A percentile compares a stretch with the other conserved stretches of the same genome.
phyloP scores from a whole-genome alignment of 2,797 vertebrate species.

The Crenuchus spilurus region DNA sequence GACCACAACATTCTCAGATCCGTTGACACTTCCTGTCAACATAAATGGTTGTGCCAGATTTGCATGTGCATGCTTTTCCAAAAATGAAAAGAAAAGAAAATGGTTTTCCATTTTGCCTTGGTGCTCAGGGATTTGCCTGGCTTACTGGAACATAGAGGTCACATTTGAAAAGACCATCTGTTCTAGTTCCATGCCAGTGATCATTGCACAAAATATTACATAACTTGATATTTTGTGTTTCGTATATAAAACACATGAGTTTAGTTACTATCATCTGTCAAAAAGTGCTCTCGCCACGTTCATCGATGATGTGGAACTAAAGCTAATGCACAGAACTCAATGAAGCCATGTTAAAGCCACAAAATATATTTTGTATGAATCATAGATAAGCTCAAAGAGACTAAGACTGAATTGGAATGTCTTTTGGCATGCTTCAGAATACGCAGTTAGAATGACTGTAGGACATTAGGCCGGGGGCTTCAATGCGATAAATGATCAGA shows the following conservation, averaged over 20 bases:
- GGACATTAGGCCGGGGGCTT: constrained; percentile 50
- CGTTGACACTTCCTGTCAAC: neutral
- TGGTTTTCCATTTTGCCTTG: constrained; percentile 2
- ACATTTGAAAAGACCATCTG: neutral
- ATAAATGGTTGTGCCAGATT: neutral
- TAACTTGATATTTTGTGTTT: constrained; percentile 1
- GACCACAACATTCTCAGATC: constrained; percentile 8
- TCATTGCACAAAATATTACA: constrained; percentile 8
- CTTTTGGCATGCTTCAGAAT: constrained; percentile 35
- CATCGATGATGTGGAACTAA: neutral
- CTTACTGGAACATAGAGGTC: constrained; percentile 18
- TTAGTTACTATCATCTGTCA: constrained; percentile 18
- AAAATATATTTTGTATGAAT: constrained; percentile 26
- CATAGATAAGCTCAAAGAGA: constrained; percentile 32
- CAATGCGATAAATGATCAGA: constrained; percentile 53
- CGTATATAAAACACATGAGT: neutral
- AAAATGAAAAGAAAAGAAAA: constrained; percentile 6
- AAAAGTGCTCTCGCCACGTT: neutral
- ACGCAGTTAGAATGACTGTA: constrained; percentile 26
- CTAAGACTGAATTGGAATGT: constrained; percentile 29
- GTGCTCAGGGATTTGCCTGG: neutral
- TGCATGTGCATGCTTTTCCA: constrained; percentile 13
- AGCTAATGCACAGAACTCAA: constrained; percentile 11
- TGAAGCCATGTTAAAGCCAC: constrained; percentile 30
- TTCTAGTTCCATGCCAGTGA: constrained; percentile 10